Evolutionary conservation across 2,113 vertebrate species (phyloP).

Genomic region (Delphinus delphis): DNA sequence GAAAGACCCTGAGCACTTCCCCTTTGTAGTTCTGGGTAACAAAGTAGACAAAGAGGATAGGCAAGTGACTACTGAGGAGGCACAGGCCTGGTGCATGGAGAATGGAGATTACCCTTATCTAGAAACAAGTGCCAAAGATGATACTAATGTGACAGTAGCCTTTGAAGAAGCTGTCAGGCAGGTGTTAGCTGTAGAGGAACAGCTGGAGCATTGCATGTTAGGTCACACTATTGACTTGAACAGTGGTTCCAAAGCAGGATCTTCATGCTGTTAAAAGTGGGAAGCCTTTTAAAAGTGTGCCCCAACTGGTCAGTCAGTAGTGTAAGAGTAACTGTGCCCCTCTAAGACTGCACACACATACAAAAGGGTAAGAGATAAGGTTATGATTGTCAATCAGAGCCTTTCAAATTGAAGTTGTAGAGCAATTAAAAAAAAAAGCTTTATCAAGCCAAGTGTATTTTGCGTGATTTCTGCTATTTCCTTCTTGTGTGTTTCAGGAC

Average conservation of each 20-base stretch:
- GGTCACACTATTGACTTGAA: conserved; percentile 94
- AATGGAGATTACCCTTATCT: conserved; percentile 95
- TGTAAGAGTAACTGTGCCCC: conserved; percentile 39
- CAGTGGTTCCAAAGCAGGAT: conserved; percentile 90
- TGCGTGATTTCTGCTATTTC: conserved; percentile 73
- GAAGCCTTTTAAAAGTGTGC: neutral
- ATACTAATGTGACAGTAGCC: conserved; percentile 95
- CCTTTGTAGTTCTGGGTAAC: conserved; percentile 97
- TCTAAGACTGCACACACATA: conserved; percentile 49
- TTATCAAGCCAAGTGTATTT: conserved; percentile 71
- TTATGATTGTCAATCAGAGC: conserved; percentile 68
- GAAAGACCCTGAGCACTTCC: conserved; percentile 93
- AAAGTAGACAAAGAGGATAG: conserved; percentile 94
- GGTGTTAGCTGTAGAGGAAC: conserved; percentile 94
- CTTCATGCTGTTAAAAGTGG: conserved; percentile 88
- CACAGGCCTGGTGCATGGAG: conserved; percentile 93
- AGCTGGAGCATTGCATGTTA: conserved; percentile 93
- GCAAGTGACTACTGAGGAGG: conserved; percentile 92
- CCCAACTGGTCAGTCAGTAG: neutral
- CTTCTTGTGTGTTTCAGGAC: conserved; percentile 71
- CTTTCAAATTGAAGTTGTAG: conserved; percentile 66
- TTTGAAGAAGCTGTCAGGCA: conserved; percentile 96
- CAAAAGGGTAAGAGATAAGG: conserved; percentile 58
- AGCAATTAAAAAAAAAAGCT: conserved; percentile 47
- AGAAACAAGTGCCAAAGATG: conserved; percentile 98